Evolutionary conservation across 2,113 vertebrate genomes (phyloP).

Genomic region (Chamaetylas fuelleborni): DNA sequence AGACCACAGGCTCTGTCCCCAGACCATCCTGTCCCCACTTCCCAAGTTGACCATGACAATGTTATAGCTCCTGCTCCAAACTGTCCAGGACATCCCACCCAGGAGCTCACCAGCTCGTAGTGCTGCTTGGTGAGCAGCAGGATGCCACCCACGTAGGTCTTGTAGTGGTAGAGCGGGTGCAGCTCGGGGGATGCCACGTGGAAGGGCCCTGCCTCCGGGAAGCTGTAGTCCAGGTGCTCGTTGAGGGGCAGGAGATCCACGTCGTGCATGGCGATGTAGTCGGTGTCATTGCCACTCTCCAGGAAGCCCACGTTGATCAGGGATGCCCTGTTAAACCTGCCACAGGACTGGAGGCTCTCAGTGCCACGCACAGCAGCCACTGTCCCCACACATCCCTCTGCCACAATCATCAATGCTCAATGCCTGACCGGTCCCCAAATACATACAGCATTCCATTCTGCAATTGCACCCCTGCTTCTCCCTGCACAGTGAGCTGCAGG

Average conservation of each 20-base stretch:
- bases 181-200: slow-evolving; percentile 94
- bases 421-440: rapidly evolving
- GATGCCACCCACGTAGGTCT: slow-evolving; percentile 95
- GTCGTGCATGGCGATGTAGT: slow-evolving; percentile 98
- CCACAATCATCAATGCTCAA: rapidly evolving
- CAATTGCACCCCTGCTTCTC: background rate
- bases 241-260: slow-evolving; percentile 95
- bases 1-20: background rate
- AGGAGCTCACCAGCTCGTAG: slow-evolving; percentile 82
- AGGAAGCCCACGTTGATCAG: slow-evolving; percentile 93
- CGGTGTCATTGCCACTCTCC: slow-evolving; percentile 92
- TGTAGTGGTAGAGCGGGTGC: slow-evolving; percentile 96
- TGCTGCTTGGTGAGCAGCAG: slow-evolving; percentile 94
- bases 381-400: background rate
- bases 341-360: background rate
- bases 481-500: background rate
- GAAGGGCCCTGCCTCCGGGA: slow-evolving; percentile 89
- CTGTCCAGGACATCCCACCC: rapidly evolving
- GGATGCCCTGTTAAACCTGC: slow-evolving; percentile 93
- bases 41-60: rapidly evolving
- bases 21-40: background rate
- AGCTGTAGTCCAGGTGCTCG: slow-evolving; percentile 89
- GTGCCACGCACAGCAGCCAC: rapidly evolving
- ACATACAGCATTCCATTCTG: rapidly evolving
- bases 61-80: background rate